Evolutionary conservation across 2,113 vertebrate genomes (phyloP), one percentile per base, ranked within the genome.

Genomic region (Garra rufa): DNA sequence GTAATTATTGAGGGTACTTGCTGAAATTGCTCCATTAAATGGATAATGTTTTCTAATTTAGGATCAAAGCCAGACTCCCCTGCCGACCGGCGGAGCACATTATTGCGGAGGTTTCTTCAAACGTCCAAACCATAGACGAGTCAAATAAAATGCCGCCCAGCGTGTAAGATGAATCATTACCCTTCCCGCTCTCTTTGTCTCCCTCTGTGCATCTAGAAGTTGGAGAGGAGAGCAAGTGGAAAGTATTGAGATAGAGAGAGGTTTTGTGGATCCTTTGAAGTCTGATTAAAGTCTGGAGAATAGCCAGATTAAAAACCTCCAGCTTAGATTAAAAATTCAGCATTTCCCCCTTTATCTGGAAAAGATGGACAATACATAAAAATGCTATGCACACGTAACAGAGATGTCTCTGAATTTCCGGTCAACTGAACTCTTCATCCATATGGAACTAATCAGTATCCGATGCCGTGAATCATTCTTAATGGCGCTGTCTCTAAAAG

Each of bases 221-320:
- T 92, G 88, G 87, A 87, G 92, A 79, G 78, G 88, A 75, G n/a
- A 59, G 83, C 65, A 85, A 81, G 59, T 87, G 88, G 88, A 90
- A 90, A 89, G 87, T 57, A 82, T 57, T 88, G 85, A 75, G 86
- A 86, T 71, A 78, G 55, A 83, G 61, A 78, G 61, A 85, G 79
- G 55, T 75, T 48, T 44, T 69, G 70, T 38, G 34, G 70, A 70
- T 86, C 82, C 88, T 91, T 92, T 91, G 87, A 92, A 92, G 91
- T 91, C 84, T 92, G 90, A 94, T 94, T 93, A 92, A 89, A 92
- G 90, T 89, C 88, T 89, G 90, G 87, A 92, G 81, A 86, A 71
- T 57, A 48, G 89, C 83, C 90, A 89, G 83, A 86, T 77, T 81
- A 74, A 89, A 82, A 83, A 63, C 69, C 74, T 24, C 28, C 48